phyloP scores from a whole-genome alignment of 2,113 vertebrate genomes.

The Peromyscus leucopus region DNA sequence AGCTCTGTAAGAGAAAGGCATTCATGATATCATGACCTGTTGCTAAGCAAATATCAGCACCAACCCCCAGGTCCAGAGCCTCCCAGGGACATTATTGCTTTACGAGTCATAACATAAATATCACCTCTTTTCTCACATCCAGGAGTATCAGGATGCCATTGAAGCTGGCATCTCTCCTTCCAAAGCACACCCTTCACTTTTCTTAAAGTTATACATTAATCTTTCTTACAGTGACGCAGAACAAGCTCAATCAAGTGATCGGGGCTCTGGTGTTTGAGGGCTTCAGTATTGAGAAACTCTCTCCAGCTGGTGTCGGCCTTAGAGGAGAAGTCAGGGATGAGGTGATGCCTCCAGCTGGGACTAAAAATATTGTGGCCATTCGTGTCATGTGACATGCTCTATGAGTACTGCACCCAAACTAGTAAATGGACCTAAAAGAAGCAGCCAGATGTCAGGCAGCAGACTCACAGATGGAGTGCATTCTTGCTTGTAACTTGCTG shows the following conservation, averaged over 20 bases:
- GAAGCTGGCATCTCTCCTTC: background rate
- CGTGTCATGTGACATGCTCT: background rate
- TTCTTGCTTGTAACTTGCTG: background rate
- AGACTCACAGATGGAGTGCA: background rate
- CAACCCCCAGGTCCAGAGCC: background rate
- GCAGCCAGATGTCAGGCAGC: constrained; percentile 8
- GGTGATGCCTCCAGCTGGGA: background rate
- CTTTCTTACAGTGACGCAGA: background rate
- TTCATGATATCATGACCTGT: background rate
- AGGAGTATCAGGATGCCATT: rapidly evolving
- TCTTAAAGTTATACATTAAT: background rate
- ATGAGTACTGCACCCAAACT: background rate
- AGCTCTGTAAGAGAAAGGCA: background rate
- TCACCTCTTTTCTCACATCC: background rate
- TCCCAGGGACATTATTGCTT: rapidly evolving
- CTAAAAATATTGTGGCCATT: background rate
- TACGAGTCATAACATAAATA: background rate
- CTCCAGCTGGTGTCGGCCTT: background rate
- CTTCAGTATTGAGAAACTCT: background rate
- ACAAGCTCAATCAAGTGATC: background rate
- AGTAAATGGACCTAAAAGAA: background rate
- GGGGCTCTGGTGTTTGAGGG: background rate
- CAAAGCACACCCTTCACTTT: background rate
- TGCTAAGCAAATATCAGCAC: background rate
- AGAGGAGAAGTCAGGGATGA: background rate